Base-by-base conservation (phyloP, 2,113 vertebrate species). In the Istiophorus platypterus region DNA sequence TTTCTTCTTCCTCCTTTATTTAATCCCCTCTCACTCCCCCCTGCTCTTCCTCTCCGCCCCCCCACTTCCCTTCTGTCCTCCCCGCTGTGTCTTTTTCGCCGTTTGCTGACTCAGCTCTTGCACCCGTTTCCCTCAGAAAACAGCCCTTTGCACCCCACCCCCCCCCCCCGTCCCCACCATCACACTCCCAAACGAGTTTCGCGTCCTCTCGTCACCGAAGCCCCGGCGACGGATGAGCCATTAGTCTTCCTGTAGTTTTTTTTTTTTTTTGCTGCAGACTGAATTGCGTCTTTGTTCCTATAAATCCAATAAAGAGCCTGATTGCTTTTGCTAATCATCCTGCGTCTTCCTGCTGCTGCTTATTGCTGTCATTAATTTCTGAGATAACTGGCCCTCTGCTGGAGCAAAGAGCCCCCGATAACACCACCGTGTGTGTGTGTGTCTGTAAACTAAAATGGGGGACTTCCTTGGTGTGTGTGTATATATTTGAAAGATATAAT, bases 261-360 rank as follows among this genome's bases (percentile, higher is more conserved):
- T 76, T 63, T 80, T 58, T 57, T 76, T 87, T 65, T 71, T 76
- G 67, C 82, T 58, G 73, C 80, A 72, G 78, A 83, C 84, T 85
- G 83, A 80, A 88, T 88, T 89, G 87, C 76, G 73, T 90, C 92
- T 93, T 92, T 92, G 92, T 93, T 93, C 89, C 89, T 91, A 90
- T 93, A 92, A 93, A 93, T 93, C 91, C 90, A 93, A 93, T 93
- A 92, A 93, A 92, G 89, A 79, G 78, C 72, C 91, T 90, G 92
- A 93, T 93, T 92, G 91, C 87, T 92, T 93, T 92, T 91, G 91
- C 91, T 93, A 93, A 93, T 93, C 91, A 91, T 89, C 85, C 81
- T 66, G 88, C 77, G 90, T 91, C 87, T 92, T 89, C 89, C 82
- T 89, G 88, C 88, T 83, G 88, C 88, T 88, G 88, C 92, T 91